A percentile compares a stretch with the other conserved stretches of the same genome.
Evolutionary conservation across 2,113 vertebrate species (phyloP).

Genomic region (Microcebus ravelobensis): DNA sequence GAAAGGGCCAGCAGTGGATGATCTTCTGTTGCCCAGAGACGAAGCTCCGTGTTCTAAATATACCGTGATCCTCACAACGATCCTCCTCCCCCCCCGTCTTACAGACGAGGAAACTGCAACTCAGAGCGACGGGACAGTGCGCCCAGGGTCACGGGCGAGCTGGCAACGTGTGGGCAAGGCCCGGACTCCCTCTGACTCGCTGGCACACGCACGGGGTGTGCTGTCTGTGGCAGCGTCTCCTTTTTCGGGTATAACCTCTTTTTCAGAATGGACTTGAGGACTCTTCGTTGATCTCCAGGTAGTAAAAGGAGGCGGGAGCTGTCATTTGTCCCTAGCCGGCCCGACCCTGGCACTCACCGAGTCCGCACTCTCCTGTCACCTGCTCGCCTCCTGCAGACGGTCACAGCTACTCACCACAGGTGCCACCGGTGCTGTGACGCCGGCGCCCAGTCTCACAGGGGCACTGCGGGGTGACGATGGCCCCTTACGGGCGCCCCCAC

Average conservation of each 20-base stretch:
- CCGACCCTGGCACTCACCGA: too few species aligned
- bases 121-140: not conserved
- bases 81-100: not conserved
- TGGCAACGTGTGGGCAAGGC: not conserved
- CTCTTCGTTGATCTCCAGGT: too few species aligned
- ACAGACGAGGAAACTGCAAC: not conserved
- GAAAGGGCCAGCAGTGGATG: not conserved
- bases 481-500: not conserved
- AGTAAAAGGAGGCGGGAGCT: not conserved
- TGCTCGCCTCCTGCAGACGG: not conserved
- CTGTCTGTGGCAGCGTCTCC: too few species aligned
- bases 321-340: not conserved
- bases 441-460: not conserved
- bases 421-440: not conserved
- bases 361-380: rapidly evolving
- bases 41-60: not conserved
- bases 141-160: not conserved
- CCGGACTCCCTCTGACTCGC: not conserved
- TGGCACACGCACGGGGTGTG: not conserved
- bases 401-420: not conserved
- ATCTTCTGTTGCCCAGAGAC: not conserved
- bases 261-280: not conserved
- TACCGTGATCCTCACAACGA: not conserved
- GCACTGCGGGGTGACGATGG: too few species aligned
- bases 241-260: not conserved